Percentiles rank a stretch among this genome's conserved stretches.
Conservation (phyloP, 2,888 invertebrate species). For the Copidosoma aretas region DNA sequence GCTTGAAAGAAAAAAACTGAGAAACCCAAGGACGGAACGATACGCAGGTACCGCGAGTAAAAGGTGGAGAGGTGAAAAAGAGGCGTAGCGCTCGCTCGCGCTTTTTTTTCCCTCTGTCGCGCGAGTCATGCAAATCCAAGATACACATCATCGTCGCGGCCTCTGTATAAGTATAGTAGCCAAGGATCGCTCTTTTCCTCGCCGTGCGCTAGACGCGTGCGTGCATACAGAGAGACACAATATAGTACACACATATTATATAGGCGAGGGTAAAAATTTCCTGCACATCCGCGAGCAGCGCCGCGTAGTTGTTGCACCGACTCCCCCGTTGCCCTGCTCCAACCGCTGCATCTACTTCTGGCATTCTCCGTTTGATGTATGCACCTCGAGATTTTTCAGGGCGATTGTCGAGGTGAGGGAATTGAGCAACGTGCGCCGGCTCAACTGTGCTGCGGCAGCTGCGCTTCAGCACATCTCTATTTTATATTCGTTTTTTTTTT, state of each 20-base stretch:
- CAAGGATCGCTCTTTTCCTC: conserved; percentile 19
- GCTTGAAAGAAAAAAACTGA: no score
- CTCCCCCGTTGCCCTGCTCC: not conserved
- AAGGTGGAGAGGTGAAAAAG: conserved; percentile 2
- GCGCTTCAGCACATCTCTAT: not conserved
- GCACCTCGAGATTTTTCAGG: conserved; percentile 17
- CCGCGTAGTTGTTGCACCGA: no score
- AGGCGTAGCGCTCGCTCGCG: not conserved
- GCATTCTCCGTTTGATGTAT: not conserved
- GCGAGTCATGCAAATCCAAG: conserved; percentile 24
- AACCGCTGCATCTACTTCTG: not conserved
- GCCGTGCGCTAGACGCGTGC: not conserved
- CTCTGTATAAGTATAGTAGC: no score
- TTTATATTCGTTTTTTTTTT: no score
- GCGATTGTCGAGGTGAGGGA: conserved; percentile 1
- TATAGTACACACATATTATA: no score
- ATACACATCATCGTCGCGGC: not conserved
- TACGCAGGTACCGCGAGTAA: not conserved
- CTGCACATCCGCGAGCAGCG: not conserved
- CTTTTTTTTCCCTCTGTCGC: not conserved
- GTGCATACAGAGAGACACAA: no score
- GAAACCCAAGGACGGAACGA: no score
- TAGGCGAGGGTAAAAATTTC: conserved; percentile 10
- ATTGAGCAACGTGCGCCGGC: conserved; percentile 9
- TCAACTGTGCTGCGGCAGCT: not conserved